Conservation (phyloP, 1,140 invertebrate species). For the Zaprionus tsacasi region DNA sequence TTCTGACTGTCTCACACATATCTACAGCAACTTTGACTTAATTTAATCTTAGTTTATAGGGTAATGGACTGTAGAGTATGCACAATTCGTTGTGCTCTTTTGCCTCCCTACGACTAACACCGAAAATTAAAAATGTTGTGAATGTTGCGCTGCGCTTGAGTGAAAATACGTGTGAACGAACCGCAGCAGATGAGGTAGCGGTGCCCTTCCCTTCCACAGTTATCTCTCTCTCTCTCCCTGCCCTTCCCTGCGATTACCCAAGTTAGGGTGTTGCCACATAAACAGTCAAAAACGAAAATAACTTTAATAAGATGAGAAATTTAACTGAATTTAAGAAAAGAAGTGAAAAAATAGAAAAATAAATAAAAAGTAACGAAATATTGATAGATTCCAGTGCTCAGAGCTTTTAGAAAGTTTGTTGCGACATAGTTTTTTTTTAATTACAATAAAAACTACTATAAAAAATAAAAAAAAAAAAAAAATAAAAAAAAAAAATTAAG, state of each 20-base stretch:
- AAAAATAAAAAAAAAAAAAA: constrained; percentile 12
- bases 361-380: no score
- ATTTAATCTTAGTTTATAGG: no score
- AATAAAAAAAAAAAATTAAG: constrained; percentile 34
- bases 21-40: no score
- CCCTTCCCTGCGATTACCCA: neutral
- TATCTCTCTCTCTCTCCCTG: neutral
- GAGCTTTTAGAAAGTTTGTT: constrained; percentile 37
- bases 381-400: neutral
- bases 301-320: neutral
- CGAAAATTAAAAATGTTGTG: constrained; percentile 68
- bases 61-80: constrained; percentile 20
- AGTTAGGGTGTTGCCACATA: neutral
- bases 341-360: neutral
- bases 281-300: neutral
- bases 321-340: neutral
- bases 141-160: constrained; percentile 65
- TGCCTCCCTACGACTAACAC: constrained; percentile 13
- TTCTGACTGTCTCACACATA: no score
- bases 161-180: constrained; percentile 71
- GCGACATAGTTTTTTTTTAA: neutral
- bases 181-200: constrained; percentile 17
- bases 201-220: neutral
- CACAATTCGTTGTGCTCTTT: constrained; percentile 12
- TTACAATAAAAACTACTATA: neutral